A percentile compares a stretch with the other conserved stretches of the same genome.
phyloP scores from a whole-genome alignment of 2,113 vertebrate species.

The Suricata suricatta region DNA sequence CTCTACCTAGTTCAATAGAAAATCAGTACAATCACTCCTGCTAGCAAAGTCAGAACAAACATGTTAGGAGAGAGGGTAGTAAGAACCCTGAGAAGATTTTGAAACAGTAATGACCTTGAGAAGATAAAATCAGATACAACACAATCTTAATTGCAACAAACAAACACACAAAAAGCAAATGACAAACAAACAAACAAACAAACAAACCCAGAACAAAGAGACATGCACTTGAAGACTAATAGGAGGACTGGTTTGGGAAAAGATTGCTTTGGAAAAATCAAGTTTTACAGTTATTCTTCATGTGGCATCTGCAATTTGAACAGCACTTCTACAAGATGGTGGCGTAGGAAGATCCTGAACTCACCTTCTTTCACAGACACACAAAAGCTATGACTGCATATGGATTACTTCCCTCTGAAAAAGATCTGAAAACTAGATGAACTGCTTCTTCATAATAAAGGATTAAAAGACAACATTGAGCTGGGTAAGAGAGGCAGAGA shows the following conservation, averaged over 20 bases:
- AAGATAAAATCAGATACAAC: neutral
- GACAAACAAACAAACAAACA: no score
- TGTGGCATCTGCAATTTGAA: neutral
- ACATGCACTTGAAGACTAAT: neutral
- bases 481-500: neutral
- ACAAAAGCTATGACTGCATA: neutral
- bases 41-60: constrained; percentile 44
- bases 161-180: neutral
- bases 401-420: neutral
- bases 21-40: constrained; percentile 32
- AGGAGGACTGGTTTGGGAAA: neutral
- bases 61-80: neutral
- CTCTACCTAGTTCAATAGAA: constrained; percentile 19
- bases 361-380: neutral
- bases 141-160: neutral
- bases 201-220: neutral
- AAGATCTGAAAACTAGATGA: neutral
- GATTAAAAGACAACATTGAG: neutral
- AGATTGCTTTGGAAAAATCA: neutral
- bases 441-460: neutral
- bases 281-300: constrained; percentile 32
- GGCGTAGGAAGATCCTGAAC: neutral
- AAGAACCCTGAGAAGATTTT: neutral
- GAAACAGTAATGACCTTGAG: neutral
- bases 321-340: no score